Percentiles rank a stretch among this genome's conserved stretches.
These are phyloP conservation scores for Sialis lutaria DNA, from an alignment of 2,888 invertebrate species.

Conservation along the genomic window DNA sequence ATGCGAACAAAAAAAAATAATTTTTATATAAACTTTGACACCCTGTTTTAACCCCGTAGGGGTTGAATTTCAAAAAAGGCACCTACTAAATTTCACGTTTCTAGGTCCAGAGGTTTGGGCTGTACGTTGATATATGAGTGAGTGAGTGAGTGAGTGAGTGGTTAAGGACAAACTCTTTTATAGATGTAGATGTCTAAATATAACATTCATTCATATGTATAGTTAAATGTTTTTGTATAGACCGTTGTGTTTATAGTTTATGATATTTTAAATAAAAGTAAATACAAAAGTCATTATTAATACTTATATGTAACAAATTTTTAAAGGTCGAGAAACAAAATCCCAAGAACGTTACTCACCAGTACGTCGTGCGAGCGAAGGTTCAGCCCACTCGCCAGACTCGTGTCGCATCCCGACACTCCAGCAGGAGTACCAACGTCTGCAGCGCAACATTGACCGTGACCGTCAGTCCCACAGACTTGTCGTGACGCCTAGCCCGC, in stretches of 20 bases:
- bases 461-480: constrained; percentile 24
- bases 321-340: constrained; percentile 36
- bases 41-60: too few species aligned
- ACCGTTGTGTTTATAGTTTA: neutral
- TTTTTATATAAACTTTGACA: too few species aligned
- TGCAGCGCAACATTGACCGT: constrained; percentile 38
- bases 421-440: constrained; percentile 62
- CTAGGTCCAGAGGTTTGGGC: too few species aligned
- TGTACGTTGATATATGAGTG: too few species aligned
- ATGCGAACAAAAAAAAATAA: too few species aligned
- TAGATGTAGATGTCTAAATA: too few species aligned
- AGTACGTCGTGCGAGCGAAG: constrained; percentile 77
- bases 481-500: constrained; percentile 26
- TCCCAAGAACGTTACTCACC: constrained; percentile 70
- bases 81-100: too few species aligned
- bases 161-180: too few species aligned
- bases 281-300: neutral
- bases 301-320: neutral
- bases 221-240: neutral
- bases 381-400: constrained; percentile 32
- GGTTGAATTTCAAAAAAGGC: too few species aligned
- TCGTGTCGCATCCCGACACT: constrained; percentile 39
- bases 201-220: too few species aligned
- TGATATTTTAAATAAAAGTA: neutral
- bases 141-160: too few species aligned